Base-by-base conservation (phyloP, 1,140 invertebrate genomes). In the Frieseomelitta varia region DNA sequence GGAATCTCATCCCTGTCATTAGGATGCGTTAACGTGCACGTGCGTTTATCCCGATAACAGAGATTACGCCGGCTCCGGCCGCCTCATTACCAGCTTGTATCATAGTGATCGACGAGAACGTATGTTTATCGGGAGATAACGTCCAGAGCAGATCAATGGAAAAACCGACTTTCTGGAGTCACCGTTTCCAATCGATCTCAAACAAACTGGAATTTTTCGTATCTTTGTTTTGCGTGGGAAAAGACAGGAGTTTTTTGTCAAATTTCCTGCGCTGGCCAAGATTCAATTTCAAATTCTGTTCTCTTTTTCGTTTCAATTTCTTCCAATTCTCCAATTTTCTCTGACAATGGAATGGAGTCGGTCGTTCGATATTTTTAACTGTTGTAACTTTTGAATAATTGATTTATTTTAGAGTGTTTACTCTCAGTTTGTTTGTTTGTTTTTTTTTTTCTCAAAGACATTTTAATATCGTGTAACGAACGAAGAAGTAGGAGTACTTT, bases 11-110 rank as follows among this genome's bases (percentile, higher is more conserved):
- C 30, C 30, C 71, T 67, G 72, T n/a, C n/a, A 65, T 75, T 74
- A 65, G 47, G 21, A 47, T n/a, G 71, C 74, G 79, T 39, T 75
- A 74, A 81, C 73, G 71, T 34, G 14, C 51, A 53, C 53, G 61
- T 51, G 58, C 61, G 80, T 81, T 76, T 81, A 67, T 65, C 47
- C 17, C 51, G 73, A 81, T 81, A 81, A 76, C 80, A 39, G 80
- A 81, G 67, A 81, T 81, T 74, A 81, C 51, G 17, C 51, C 30
- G 27, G 27, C n/a, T 15, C 47, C 69, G 61, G 75, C 51, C 27
- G 30, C 21, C 21, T 51, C 72, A 67, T 81, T 81, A 75, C 56
- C 30, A 12, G 8, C 30, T 11, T 24, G 0, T 65, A 81, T 51
- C 30, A 63, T 30, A 76, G 34, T 67, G 51, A 67, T 76, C 74